Evolutionary conservation across 2,113 vertebrate species (phyloP), one percentile per base, ranked within the genome.

Genomic region (Clarias magur): DNA sequence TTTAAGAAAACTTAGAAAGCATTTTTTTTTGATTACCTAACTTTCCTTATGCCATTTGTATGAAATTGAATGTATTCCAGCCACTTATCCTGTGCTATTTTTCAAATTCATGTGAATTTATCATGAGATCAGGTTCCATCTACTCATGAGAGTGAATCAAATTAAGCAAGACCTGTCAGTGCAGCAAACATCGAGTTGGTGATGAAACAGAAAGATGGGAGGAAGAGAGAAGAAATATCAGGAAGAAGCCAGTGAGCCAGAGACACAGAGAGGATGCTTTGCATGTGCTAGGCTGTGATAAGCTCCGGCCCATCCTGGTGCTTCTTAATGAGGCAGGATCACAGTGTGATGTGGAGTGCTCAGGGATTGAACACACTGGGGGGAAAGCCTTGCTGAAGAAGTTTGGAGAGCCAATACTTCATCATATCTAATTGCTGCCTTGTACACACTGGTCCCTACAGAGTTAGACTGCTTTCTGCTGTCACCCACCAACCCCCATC

Each of bases 211-310:
- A 86, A 90, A 81, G 79, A 81, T 56, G 60, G 72, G 12, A 54
- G 27, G 42, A 48, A 53, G 34, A 25, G 42, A 72, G 57, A 53
- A 63, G 34, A 34, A 60, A 88, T 67, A 76, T 56, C 86, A 59
- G 72, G 42, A 53, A 67, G 84, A 78, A 76, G 68, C 53, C 78
- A 65, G 53, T 65, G 57, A 80, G 62, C 42, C 56, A 82, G 87
- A 87, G 82, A 80, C 13, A 70, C 25, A 83, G 67, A 80, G 84
- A 87, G 56, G 56, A 85, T 88, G 87, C 90, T 91, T 91, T 94
- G 95, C 93, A 93, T 95, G 94, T 96, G 95, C 95, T 97, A 95
- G 95, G 95, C 93, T 92, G 88, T 94, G 96, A 97, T 96, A 97
- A 96, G 94, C 94, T 91, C 83, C 89, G 94, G 93, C 92, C 94